phyloP scores from a whole-genome alignment of 2,113 vertebrate species.

The Hyla sarda region DNA sequence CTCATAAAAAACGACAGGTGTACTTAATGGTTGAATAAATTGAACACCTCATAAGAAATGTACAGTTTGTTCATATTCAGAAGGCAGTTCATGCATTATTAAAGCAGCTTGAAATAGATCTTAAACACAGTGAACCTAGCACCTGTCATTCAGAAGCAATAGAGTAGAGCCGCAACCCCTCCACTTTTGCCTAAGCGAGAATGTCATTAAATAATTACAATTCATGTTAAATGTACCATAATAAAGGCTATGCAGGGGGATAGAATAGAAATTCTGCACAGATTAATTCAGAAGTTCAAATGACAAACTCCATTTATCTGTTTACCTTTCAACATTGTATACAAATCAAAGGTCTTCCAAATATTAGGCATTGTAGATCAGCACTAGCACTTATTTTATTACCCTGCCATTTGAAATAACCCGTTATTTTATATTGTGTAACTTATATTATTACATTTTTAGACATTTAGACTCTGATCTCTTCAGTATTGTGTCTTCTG shows the following conservation, averaged over 20 bases:
- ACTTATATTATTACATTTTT: too few relatives aligned
- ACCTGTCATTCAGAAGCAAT: constrained; percentile 39
- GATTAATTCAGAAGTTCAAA: background rate
- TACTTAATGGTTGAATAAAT: constrained; percentile 52
- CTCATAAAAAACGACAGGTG: constrained; percentile 52
- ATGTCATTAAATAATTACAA: constrained; percentile 23
- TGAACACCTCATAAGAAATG: constrained; percentile 55
- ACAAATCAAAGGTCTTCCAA: background rate
- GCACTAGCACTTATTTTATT: background rate
- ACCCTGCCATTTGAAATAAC: background rate
- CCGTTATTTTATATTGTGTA: background rate
- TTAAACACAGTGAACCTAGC: constrained; percentile 26
- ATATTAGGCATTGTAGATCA: background rate
- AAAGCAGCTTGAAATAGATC: constrained; percentile 53
- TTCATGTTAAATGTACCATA: constrained; percentile 24
- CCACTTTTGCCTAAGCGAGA: background rate
- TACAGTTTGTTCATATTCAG: constrained; percentile 46
- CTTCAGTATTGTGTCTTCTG: too few relatives aligned
- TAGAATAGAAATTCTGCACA: background rate
- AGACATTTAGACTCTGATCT: too few relatives aligned
- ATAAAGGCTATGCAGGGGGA: background rate
- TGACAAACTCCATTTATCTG: background rate
- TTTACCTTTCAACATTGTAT: background rate
- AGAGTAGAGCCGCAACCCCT: background rate
- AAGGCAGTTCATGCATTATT: constrained; percentile 53